Evolutionary conservation across 2,888 invertebrate species (phyloP).

Genomic region (Macrosoma leucophasiata): DNA sequence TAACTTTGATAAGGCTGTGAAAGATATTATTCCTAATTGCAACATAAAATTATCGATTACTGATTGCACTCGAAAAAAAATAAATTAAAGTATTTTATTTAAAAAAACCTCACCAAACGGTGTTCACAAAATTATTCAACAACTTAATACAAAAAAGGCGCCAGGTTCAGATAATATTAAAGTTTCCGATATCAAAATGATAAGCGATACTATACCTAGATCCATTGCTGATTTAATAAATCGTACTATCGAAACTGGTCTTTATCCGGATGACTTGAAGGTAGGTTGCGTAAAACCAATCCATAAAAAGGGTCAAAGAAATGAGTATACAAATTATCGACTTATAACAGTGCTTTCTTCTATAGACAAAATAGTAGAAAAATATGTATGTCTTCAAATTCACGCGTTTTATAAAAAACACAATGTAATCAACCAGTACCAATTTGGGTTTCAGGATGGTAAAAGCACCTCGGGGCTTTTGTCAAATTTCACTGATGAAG

Average conservation of each 20-base stretch:
- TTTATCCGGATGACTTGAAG: slow-evolving; percentile 24
- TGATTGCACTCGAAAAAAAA: too few relatives aligned
- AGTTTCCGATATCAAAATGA: slow-evolving; percentile 15
- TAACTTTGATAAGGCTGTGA: neutral
- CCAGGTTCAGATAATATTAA: slow-evolving; percentile 17
- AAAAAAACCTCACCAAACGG: slow-evolving; percentile 7
- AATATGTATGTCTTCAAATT: slow-evolving; percentile 13
- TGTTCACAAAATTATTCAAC: slow-evolving; percentile 14
- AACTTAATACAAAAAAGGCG: slow-evolving; percentile 17
- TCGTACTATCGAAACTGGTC: slow-evolving; percentile 15
- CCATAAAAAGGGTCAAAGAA: too few relatives aligned
- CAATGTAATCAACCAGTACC: too few relatives aligned
- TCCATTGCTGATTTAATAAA: slow-evolving; percentile 26
- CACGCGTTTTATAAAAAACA: too few relatives aligned
- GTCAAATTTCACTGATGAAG: too few relatives aligned
- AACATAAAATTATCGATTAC: neutral
- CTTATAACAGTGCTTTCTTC: slow-evolving; percentile 23
- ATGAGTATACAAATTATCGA: slow-evolving; percentile 20
- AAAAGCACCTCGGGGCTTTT: too few relatives aligned
- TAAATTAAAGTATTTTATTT: slow-evolving; percentile 6
- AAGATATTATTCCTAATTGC: neutral
- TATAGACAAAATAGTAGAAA: slow-evolving; percentile 23
- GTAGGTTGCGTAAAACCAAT: slow-evolving; percentile 21
- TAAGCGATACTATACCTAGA: slow-evolving; percentile 4
- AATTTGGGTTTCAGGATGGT: neutral